Evolutionary conservation across 2,888 invertebrate genomes (phyloP).

Genomic region (Drosophila nigricruria): DNA sequence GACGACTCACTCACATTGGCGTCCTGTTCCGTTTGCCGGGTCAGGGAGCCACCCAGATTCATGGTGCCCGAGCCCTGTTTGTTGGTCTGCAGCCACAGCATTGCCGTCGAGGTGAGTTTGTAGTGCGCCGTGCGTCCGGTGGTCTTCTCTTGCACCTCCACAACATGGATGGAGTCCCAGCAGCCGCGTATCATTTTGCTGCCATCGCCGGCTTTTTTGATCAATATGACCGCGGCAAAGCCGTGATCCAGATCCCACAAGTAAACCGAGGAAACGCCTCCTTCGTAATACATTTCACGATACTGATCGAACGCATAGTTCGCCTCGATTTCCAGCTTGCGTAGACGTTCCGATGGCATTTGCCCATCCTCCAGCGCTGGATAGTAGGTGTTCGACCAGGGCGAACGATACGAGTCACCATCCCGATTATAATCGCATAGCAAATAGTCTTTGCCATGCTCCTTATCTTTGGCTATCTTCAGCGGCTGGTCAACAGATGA

Average conservation of each 20-base stretch:
- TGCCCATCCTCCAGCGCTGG: conserved; percentile 99
- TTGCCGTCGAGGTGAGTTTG: conserved; percentile 99
- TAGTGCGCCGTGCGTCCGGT: conserved; percentile 98
- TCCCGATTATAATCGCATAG: conserved; percentile 99
- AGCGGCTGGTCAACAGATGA: conserved; percentile 99
- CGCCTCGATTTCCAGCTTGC: conserved; percentile 98
- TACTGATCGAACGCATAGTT: conserved; percentile 99
- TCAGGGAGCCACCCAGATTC: conserved; percentile 99
- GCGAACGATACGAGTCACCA: conserved; percentile 99
- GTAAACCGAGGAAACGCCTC: conserved; percentile 99
- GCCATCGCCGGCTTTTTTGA: conserved; percentile 99
- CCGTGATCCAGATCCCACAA: conserved; percentile 99
- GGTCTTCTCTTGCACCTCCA: conserved; percentile 98
- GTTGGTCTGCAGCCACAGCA: conserved; percentile 99
- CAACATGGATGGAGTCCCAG: conserved; percentile 99
- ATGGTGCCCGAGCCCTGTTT: conserved; percentile 98
- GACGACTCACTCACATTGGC: conserved; percentile 95
- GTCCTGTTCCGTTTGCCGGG: conserved; percentile 98
- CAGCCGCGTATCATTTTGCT: conserved; percentile 99
- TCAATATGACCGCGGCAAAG: conserved; percentile 98
- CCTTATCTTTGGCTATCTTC: conserved; percentile 98
- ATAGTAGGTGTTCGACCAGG: conserved; percentile 99
- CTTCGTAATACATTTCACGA: conserved; percentile 99
- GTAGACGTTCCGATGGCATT: conserved; percentile 97
- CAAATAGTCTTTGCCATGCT: conserved; percentile 97